phyloP scores from a whole-genome alignment of 2,888 invertebrate genomes.

The Caprella mutica region DNA sequence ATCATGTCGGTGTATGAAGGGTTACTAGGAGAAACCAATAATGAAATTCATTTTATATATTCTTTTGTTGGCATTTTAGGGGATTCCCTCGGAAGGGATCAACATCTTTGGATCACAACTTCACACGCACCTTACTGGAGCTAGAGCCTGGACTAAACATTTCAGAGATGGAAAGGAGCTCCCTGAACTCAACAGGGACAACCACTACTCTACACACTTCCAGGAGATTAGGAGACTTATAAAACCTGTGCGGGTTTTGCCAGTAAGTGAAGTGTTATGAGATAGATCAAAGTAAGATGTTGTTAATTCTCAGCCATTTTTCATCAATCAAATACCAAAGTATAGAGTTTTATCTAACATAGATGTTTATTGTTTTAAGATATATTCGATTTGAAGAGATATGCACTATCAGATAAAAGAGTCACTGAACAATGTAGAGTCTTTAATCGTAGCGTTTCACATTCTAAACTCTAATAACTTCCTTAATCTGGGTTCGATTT shows the following conservation, averaged over 20 bases:
- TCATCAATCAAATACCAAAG: no score
- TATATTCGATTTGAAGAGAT: no score
- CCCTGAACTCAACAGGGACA: slow-evolving; percentile 72
- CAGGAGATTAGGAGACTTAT: slow-evolving; percentile 87
- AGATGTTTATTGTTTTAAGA: no score
- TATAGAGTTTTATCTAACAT: no score
- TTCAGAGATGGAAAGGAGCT: slow-evolving; percentile 69
- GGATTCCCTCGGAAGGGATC: slow-evolving; percentile 70
- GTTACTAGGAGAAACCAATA: neutral
- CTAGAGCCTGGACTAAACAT: slow-evolving; percentile 71
- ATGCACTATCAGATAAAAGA: no score
- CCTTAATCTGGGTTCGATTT: no score
- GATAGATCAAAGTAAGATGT: neutral
- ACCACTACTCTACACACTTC: slow-evolving; percentile 94
- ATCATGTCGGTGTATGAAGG: neutral
- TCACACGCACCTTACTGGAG: slow-evolving; percentile 89
- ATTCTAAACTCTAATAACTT: no score
- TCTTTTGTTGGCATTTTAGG: slow-evolving; percentile 43
- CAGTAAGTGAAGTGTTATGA: slow-evolving; percentile 50
- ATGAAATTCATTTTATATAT: neutral
- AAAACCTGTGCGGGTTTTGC: slow-evolving; percentile 63
- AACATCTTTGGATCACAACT: slow-evolving; percentile 89
- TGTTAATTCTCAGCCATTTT: neutral
- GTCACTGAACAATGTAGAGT: no score
- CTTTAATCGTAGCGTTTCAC: no score